These are phyloP conservation scores for Staurois parvus DNA, from an alignment of 2,797 vertebrate genomes.

Conservation along the genomic window DNA sequence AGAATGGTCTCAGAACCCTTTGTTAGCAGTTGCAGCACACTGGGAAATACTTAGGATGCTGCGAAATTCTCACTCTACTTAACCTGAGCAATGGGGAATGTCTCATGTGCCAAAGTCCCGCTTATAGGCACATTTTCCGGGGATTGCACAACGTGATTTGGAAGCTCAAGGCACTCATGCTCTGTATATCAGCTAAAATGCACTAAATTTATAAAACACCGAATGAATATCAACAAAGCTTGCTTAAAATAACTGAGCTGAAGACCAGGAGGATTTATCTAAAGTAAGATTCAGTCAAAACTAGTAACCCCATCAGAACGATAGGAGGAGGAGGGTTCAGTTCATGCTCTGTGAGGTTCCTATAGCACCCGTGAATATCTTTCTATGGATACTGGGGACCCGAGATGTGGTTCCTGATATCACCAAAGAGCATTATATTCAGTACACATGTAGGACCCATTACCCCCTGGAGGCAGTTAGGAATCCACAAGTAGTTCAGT, in stretches of 20 bases:
- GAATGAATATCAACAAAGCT: background rate
- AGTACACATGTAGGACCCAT: no score
- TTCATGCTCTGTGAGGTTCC: no score
- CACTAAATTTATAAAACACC: background rate
- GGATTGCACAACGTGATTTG: background rate
- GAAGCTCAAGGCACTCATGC: background rate
- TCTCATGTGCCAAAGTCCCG: conserved; percentile 2
- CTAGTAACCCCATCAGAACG: background rate
- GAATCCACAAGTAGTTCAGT: no score
- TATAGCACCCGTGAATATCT: no score
- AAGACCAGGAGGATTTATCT: background rate
- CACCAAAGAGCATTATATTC: no score
- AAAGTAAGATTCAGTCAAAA: background rate
- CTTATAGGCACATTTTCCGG: conserved; percentile 1
- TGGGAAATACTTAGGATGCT: conserved; percentile 54
- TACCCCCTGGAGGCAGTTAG: no score
- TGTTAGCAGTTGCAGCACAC: conserved; percentile 37
- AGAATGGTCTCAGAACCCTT: conserved; percentile 29
- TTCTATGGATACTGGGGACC: no score
- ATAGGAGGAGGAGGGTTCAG: background rate
- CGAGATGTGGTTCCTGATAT: no score
- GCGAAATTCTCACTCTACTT: conserved; percentile 44
- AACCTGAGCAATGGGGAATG: conserved; percentile 4
- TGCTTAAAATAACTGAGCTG: background rate
- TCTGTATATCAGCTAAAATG: background rate